A percentile compares a stretch with the other conserved stretches of the same genome.
These are phyloP conservation scores for Dendrocopos noguchii DNA, from an alignment of 2,113 vertebrate genomes.

Conservation along the genomic window DNA sequence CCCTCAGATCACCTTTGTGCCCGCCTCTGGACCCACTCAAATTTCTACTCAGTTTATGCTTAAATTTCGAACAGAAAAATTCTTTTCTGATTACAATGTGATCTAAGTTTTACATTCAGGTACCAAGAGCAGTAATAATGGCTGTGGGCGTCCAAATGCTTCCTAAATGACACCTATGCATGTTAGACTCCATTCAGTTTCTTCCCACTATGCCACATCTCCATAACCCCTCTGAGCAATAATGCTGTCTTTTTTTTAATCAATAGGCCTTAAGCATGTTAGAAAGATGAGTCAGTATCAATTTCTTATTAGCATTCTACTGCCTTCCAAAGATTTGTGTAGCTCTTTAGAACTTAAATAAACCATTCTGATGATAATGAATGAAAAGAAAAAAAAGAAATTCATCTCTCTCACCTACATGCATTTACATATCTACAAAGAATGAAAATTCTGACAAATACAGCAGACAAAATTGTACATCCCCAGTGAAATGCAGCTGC, in stretches of 20 bases:
- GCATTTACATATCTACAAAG: background rate
- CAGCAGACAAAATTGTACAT: background rate
- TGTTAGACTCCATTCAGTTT: background rate
- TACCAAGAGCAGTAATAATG: background rate
- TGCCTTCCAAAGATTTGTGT: background rate
- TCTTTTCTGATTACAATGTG: background rate
- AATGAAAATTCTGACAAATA: conserved; percentile 6
- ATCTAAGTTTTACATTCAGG: background rate
- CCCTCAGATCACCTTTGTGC: too few relatives aligned
- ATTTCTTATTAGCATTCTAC: background rate
- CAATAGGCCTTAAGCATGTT: background rate
- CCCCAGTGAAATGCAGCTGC: background rate
- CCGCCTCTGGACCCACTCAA: too few relatives aligned
- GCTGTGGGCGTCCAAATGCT: background rate
- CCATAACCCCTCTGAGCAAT: background rate
- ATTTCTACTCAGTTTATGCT: background rate
- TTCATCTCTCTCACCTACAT: background rate
- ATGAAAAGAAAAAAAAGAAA: background rate
- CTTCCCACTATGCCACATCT: background rate
- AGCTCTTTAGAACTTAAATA: background rate
- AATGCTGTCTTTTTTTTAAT: background rate
- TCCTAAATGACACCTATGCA: background rate
- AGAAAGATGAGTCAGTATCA: conserved; percentile 7
- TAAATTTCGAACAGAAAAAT: background rate
- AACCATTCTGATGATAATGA: conserved; percentile 2